Evolutionary conservation across 2,113 vertebrate genomes (phyloP).

Genomic region (Heterochromis multidens): DNA sequence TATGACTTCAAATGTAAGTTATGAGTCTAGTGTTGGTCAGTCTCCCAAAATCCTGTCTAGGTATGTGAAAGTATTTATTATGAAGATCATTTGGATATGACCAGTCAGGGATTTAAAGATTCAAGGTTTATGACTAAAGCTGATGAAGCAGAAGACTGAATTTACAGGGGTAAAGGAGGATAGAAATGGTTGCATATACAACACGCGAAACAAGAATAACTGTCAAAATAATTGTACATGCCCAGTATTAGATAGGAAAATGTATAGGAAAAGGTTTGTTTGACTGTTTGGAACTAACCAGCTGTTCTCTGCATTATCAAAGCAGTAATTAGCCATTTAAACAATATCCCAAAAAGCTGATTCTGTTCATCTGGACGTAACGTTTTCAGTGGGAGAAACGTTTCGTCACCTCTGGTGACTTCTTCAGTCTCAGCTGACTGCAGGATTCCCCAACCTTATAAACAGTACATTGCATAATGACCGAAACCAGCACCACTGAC

Average conservation of each 20-base stretch:
- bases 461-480: no score
- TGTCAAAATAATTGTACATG: neutral
- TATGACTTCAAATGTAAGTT: conserved; percentile 91
- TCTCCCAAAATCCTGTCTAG: neutral
- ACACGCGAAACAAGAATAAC: neutral
- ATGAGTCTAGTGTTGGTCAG: neutral
- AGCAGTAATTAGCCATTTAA: no score
- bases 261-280: neutral
- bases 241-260: neutral
- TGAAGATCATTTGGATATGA: neutral
- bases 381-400: no score
- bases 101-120: neutral
- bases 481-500: no score
- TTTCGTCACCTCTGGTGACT: no score
- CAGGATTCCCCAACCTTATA: no score
- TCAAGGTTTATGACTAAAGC: neutral
- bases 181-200: neutral
- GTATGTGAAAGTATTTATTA: neutral
- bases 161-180: neutral
- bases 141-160: neutral
- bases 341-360: no score
- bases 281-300: no score
- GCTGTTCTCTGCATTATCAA: no score
- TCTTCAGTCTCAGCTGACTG: no score
- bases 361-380: no score